These are phyloP conservation scores for Cydia strobilella DNA, from an alignment of 1,140 invertebrate species.

Conservation along the genomic window DNA sequence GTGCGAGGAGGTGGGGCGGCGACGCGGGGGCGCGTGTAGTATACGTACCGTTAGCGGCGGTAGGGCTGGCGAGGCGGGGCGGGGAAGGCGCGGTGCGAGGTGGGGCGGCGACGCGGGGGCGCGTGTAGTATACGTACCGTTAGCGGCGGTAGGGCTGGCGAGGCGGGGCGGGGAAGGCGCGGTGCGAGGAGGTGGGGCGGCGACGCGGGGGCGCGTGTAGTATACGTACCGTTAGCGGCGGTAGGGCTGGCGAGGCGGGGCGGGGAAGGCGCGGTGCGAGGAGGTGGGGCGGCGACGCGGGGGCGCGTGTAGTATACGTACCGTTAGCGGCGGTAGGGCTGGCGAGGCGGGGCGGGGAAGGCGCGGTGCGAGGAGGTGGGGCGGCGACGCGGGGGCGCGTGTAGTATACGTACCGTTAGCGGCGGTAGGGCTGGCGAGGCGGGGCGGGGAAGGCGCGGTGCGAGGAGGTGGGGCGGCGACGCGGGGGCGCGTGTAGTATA, in stretches of 20 bases:
- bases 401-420: not conserved
- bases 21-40: no score
- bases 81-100: no score
- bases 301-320: no score
- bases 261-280: no score
- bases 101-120: slow-evolving; percentile 79
- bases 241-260: not conserved
- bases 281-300: slow-evolving; percentile 70
- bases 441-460: no score
- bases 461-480: no score
- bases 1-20: slow-evolving; percentile 37
- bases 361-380: slow-evolving; percentile 42
- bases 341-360: slow-evolving; percentile 60
- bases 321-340: slow-evolving; percentile 70
- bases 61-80: not conserved
- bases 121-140: slow-evolving; percentile 41
- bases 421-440: no score
- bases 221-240: not conserved
- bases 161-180: no score
- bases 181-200: no score
- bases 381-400: slow-evolving; percentile 44
- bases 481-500: no score
- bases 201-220: slow-evolving; percentile 43
- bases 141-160: no score
- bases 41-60: no score